A percentile compares a stretch with the other conserved stretches of the same genome.
Evolutionary conservation across 2,113 vertebrate species (phyloP).

Genomic region (Eidolon helvum): DNA sequence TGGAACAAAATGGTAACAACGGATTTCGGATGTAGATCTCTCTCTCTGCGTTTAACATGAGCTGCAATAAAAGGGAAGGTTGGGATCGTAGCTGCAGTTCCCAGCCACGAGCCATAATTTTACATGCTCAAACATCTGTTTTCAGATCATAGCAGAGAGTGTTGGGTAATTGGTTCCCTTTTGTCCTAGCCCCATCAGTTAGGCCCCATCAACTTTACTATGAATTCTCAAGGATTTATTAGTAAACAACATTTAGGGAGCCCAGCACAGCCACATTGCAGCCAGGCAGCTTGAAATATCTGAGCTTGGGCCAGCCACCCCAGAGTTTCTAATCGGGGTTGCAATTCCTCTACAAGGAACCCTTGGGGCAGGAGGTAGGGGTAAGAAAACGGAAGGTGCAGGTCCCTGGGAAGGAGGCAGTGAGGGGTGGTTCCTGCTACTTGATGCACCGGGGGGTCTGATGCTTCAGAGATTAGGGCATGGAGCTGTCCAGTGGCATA

Average conservation of each 20-base stretch:
- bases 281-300: background rate
- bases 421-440: no score
- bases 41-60: constrained; percentile 46
- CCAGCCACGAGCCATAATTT: constrained; percentile 68
- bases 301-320: background rate
- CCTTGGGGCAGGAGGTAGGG: no score
- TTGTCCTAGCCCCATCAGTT: constrained; percentile 67
- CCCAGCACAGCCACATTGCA: accelerated
- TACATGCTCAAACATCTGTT: constrained; percentile 77
- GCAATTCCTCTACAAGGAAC: background rate
- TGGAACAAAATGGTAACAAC: constrained; percentile 29
- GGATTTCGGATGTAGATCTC: constrained; percentile 55
- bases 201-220: constrained; percentile 77
- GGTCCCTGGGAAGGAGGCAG: background rate
- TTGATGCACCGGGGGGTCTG: background rate
- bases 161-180: constrained; percentile 69
- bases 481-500: background rate
- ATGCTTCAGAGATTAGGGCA: background rate
- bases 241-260: constrained; percentile 38
- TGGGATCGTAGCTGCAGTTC: constrained; percentile 73
- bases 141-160: constrained; percentile 68
- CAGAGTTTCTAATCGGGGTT: no score
- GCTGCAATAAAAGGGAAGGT: constrained; percentile 76
- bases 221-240: constrained; percentile 76
- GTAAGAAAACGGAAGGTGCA: background rate